phyloP scores from a whole-genome alignment of 2,797 vertebrate genomes.

The Peromyscus melanophrys region DNA sequence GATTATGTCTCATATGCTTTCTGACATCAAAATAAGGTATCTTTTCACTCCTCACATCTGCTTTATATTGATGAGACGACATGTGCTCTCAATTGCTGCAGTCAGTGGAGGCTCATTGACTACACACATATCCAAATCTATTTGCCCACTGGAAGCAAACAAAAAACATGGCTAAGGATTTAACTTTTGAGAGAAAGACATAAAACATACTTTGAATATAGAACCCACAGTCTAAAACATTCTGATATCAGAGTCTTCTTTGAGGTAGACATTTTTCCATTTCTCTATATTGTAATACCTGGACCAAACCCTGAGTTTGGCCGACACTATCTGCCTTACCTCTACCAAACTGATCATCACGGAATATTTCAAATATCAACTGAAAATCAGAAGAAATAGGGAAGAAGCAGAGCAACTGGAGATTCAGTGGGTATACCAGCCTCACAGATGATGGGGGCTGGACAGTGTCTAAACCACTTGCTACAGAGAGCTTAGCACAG shows the following conservation, averaged over 20 bases:
- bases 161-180: neutral
- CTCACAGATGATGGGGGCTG: neutral
- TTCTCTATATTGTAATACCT: neutral
- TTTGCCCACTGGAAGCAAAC: neutral
- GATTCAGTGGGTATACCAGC: neutral
- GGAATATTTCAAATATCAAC: neutral
- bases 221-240: neutral
- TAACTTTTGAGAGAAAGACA: neutral
- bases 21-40: neutral
- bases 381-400: neutral
- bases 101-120: neutral
- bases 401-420: neutral
- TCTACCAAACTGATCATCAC: neutral
- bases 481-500: neutral
- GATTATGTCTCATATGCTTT: neutral
- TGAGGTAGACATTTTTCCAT: neutral
- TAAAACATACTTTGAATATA: neutral
- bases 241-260: neutral
- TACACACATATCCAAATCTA: neutral
- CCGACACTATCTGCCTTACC: neutral
- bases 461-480: neutral
- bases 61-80: neutral
- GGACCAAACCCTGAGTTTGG: neutral
- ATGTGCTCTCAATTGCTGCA: neutral
- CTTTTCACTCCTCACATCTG: neutral